These are phyloP conservation scores for Cyrtodaria siliqua DNA, from an alignment of 2,888 invertebrate genomes.

Conservation along the genomic window DNA sequence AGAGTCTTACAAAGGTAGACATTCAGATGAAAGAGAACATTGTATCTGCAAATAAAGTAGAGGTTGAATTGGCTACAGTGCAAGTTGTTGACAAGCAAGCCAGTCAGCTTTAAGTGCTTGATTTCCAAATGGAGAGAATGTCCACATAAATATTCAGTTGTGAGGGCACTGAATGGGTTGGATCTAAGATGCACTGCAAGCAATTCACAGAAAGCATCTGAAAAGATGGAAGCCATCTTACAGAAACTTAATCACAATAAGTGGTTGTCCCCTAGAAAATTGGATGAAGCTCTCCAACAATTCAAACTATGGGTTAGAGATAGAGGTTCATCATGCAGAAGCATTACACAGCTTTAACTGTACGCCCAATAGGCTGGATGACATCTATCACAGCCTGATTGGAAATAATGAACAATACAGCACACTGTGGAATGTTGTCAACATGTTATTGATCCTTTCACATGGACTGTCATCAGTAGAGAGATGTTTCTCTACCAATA, in stretches of 20 bases:
- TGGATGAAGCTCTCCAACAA: conserved; percentile 23
- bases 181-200: conserved; percentile 25
- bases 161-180: conserved; percentile 28
- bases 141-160: conserved; percentile 19
- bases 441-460: conserved; percentile 34
- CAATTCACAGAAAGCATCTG: conserved; percentile 22
- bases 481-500: conserved; percentile 39
- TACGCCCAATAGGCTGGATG: conserved; percentile 29
- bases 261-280: conserved; percentile 20
- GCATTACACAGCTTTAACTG: conserved; percentile 9
- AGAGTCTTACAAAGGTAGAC: conserved; percentile 24
- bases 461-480: conserved; percentile 51
- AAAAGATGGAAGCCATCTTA: conserved; percentile 22
- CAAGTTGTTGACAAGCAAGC: conserved; percentile 30
- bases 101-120: conserved; percentile 35
- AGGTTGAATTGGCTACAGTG: conserved; percentile 32
- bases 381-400: conserved; percentile 23
- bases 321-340: conserved; percentile 17
- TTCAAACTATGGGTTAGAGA: conserved; percentile 33
- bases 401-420: conserved; percentile 8
- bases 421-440: conserved; percentile 17
- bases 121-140: conserved; percentile 27
- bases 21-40: conserved; percentile 27
- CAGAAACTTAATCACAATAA: conserved; percentile 26
- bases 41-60: conserved; percentile 31